Evolutionary conservation across 2,113 vertebrate genomes (phyloP).

Genomic region (Cheirogaleus medius): DNA sequence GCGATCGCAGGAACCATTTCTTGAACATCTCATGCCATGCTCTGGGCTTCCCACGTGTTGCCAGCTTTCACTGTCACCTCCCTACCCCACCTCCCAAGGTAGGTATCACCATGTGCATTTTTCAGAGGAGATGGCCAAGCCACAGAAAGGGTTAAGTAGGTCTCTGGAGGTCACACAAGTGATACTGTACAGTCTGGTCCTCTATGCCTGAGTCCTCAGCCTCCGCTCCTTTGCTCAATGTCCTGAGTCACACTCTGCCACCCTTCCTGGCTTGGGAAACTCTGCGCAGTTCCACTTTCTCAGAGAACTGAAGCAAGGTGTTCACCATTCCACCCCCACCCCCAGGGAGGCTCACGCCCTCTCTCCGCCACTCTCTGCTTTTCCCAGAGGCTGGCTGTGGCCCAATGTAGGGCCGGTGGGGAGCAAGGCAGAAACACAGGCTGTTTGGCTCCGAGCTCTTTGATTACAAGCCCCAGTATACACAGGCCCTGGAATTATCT

Average conservation of each 20-base stretch:
- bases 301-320: neutral
- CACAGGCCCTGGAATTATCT: conserved; percentile 11
- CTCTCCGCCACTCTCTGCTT: neutral
- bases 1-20: neutral
- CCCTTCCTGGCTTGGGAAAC: neutral
- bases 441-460: neutral
- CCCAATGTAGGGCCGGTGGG: neutral
- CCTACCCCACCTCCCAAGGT: neutral
- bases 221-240: neutral
- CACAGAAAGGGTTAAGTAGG: neutral
- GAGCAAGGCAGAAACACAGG: neutral
- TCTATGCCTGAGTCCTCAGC: neutral
- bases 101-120: neutral
- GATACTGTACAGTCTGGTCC: neutral
- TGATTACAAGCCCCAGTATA: neutral
- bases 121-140: neutral
- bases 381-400: neutral
- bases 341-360: neutral
- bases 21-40: neutral
- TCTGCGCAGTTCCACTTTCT: conserved; percentile 7
- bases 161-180: neutral
- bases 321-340: too few relatives aligned
- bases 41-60: neutral
- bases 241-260: neutral
- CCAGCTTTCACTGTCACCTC: neutral